These are phyloP conservation scores for Eptesicus fuscus DNA, from an alignment of 2,113 vertebrate species.

Conservation along the genomic window DNA sequence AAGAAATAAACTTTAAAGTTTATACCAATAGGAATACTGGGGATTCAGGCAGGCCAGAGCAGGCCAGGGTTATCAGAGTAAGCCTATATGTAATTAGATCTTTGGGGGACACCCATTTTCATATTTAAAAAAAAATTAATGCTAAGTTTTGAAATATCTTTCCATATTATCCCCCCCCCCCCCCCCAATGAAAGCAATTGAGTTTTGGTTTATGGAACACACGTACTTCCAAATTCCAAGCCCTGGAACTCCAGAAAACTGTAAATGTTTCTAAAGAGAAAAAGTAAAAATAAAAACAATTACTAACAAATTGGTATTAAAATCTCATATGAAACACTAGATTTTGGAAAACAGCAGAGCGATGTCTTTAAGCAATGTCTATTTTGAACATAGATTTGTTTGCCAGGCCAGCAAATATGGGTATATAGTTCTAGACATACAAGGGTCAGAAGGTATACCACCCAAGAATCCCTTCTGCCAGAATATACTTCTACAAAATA, in stretches of 20 bases:
- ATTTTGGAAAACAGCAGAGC: neutral
- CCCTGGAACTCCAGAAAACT: neutral
- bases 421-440: neutral
- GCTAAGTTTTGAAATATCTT: neutral
- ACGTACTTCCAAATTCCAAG: neutral
- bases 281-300: neutral
- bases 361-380: neutral
- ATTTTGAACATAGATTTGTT: constrained; percentile 8
- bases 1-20: too few species aligned
- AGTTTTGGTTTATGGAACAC: neutral
- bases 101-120: neutral
- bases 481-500: neutral
- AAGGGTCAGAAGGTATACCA: neutral
- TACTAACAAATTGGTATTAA: neutral
- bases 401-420: neutral
- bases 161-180: neutral
- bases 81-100: neutral
- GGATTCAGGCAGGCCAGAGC: neutral
- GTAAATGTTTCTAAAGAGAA: neutral
- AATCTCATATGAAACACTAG: neutral
- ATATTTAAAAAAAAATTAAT: neutral
- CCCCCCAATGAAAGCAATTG: constrained; percentile 8
- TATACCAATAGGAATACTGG: neutral
- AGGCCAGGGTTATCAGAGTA: neutral
- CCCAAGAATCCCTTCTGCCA: neutral